These are phyloP conservation scores for Notoglanidium macrostoma DNA, from an alignment of 2,797 vertebrate genomes.

Conservation along the genomic window DNA sequence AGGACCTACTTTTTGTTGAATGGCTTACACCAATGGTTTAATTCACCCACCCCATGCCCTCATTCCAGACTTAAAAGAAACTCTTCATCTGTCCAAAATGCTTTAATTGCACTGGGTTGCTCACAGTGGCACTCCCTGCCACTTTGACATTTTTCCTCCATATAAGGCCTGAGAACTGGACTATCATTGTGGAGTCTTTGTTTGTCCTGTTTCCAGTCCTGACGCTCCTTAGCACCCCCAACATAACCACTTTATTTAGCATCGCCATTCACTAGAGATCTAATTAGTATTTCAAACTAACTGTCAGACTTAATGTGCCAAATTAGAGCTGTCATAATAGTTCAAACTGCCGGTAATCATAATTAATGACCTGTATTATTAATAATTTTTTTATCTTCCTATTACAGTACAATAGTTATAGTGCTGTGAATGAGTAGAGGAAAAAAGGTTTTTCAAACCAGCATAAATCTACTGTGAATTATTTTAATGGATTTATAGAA, in stretches of 20 bases:
- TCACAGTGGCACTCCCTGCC: conserved; percentile 19
- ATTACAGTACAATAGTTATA: neutral
- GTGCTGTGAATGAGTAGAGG: neutral
- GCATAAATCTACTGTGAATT: neutral
- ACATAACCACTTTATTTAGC: neutral
- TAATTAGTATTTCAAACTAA: neutral
- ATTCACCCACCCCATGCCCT: neutral
- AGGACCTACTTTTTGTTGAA: neutral
- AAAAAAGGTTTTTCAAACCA: neutral
- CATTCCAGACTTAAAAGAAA: conserved; percentile 13
- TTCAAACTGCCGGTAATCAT: neutral
- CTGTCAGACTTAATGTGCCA: neutral
- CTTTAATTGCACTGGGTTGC: conserved; percentile 33
- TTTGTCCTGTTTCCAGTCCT: conserved; percentile 15
- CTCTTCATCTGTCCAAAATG: conserved; percentile 9
- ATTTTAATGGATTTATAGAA: neutral
- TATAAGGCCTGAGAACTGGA: conserved; percentile 51
- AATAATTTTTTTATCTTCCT: neutral
- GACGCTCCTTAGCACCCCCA: conserved; percentile 19
- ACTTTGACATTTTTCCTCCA: conserved; percentile 47
- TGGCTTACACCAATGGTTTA: neutral
- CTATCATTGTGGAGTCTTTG: conserved; percentile 27
- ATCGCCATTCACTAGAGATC: neutral
- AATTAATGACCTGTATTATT: neutral
- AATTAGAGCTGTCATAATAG: neutral